Percentiles rank a stretch among this genome's conserved stretches.
These are phyloP conservation scores for Blera fallax DNA, from an alignment of 2,888 invertebrate species.

Conservation along the genomic window DNA sequence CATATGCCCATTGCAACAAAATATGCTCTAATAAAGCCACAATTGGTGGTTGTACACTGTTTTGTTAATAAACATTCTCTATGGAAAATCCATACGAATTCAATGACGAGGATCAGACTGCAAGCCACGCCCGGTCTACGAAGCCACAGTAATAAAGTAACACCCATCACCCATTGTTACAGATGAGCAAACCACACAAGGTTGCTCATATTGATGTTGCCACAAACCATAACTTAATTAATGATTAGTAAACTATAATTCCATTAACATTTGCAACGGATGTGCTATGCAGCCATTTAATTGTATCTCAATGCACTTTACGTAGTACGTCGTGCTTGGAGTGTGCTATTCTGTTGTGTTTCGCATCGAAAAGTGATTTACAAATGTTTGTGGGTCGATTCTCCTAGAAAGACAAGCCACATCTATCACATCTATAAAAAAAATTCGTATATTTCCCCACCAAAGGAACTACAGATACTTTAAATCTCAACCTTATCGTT, in stretches of 20 bases:
- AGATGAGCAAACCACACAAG: background rate
- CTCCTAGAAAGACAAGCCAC: background rate
- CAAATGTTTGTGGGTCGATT: background rate
- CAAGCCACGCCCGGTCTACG: background rate
- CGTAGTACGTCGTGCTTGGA: background rate
- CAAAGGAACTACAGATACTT: background rate
- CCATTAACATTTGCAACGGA: slow-evolving; percentile 15
- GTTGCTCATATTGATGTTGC: slow-evolving; percentile 1
- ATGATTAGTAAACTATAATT: slow-evolving; percentile 42
- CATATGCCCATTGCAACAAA: background rate
- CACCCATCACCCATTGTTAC: slow-evolving; percentile 18
- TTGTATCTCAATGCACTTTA: slow-evolving; percentile 6
- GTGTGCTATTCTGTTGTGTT: too few species aligned
- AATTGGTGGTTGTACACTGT: background rate
- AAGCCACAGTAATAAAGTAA: background rate
- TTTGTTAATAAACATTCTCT: background rate
- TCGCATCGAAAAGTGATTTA: too few species aligned
- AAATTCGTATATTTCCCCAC: too few species aligned
- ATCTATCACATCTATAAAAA: too few species aligned
- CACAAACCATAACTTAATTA: slow-evolving; percentile 30
- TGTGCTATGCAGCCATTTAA: slow-evolving; percentile 4
- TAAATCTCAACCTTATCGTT: background rate
- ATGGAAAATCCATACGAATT: background rate
- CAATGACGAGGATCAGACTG: background rate
- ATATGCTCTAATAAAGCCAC: slow-evolving; percentile 3